Evolutionary conservation across 2,888 invertebrate genomes (phyloP).

Genomic region (Eledona agricola): DNA sequence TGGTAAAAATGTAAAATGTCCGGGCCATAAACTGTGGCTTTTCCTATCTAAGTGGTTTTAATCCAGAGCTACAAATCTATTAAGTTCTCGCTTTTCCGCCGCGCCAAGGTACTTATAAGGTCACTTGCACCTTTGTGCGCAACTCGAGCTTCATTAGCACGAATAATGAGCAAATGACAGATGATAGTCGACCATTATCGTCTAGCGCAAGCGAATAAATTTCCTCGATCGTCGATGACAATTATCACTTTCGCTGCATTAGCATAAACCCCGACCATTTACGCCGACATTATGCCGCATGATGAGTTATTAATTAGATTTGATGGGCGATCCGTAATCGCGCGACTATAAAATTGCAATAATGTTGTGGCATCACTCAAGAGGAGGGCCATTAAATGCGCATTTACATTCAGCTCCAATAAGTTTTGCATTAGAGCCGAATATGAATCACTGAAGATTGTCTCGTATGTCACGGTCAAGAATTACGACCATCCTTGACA

Average conservation of each 20-base stretch:
- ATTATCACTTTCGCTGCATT: conserved; percentile 26
- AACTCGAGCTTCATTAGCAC: conserved; percentile 25
- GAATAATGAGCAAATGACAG: conserved; percentile 22
- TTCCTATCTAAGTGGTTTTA: too few relatives aligned
- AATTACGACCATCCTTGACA: conserved; percentile 23
- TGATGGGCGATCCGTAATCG: conserved; percentile 21
- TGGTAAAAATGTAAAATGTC: too few relatives aligned
- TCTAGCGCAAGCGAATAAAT: conserved; percentile 17
- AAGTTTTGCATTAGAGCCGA: conserved; percentile 18
- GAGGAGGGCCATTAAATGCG: conserved; percentile 28
- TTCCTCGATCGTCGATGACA: conserved; percentile 18
- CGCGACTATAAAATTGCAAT: conserved; percentile 23
- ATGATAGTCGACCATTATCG: conserved; percentile 16
- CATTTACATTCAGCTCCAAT: conserved; percentile 26
- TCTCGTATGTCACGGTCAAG: conserved; percentile 12
- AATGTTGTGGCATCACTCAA: conserved; percentile 20
- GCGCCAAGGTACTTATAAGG: too few relatives aligned
- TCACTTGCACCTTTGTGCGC: too few relatives aligned
- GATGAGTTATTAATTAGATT: conserved; percentile 32
- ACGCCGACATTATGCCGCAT: conserved; percentile 10
- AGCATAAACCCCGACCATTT: conserved; percentile 22
- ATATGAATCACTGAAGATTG: conserved; percentile 27
- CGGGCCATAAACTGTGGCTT: too few relatives aligned
- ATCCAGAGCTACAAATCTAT: too few relatives aligned
- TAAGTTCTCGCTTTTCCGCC: too few relatives aligned